Conservation (phyloP, 2,888 invertebrate species). For the Latrodectus hesperus region DNA sequence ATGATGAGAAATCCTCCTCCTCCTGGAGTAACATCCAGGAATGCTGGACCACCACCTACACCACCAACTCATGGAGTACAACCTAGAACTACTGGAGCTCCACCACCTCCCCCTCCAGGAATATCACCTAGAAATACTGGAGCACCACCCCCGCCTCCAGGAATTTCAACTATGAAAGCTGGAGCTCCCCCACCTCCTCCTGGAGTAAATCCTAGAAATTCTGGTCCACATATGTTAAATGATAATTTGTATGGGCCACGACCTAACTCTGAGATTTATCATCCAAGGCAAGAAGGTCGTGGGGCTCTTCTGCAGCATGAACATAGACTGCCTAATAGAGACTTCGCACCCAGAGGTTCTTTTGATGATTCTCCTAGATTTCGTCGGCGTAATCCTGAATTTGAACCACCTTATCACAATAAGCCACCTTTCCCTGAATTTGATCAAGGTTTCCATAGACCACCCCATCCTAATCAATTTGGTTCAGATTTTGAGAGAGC, state of each 20-base stretch:
- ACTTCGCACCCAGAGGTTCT: slow-evolving; percentile 11
- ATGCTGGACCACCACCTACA: background rate
- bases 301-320: slow-evolving; percentile 7
- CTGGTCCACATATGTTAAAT: background rate
- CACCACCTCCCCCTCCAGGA: slow-evolving; percentile 15
- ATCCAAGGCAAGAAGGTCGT: slow-evolving; percentile 16
- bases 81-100: background rate
- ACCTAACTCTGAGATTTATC: slow-evolving; percentile 19
- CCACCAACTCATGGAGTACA: slow-evolving; percentile 24
- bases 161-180: background rate
- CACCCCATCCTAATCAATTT: slow-evolving; percentile 33
- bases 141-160: background rate
- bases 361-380: slow-evolving; percentile 13
- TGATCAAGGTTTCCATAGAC: slow-evolving; percentile 27
- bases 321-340: slow-evolving; percentile 12
- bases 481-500: slow-evolving; percentile 31
- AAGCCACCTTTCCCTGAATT: slow-evolving; percentile 33
- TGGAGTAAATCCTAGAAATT: background rate
- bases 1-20: slow-evolving; percentile 12
- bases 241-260: background rate
- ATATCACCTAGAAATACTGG: slow-evolving; percentile 1
- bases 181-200: background rate
- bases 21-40: background rate
- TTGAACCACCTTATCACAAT: slow-evolving; percentile 31
- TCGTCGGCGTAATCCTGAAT: slow-evolving; percentile 27